phyloP scores from a whole-genome alignment of 2,888 invertebrate species.

The Drosophila demipolita region DNA sequence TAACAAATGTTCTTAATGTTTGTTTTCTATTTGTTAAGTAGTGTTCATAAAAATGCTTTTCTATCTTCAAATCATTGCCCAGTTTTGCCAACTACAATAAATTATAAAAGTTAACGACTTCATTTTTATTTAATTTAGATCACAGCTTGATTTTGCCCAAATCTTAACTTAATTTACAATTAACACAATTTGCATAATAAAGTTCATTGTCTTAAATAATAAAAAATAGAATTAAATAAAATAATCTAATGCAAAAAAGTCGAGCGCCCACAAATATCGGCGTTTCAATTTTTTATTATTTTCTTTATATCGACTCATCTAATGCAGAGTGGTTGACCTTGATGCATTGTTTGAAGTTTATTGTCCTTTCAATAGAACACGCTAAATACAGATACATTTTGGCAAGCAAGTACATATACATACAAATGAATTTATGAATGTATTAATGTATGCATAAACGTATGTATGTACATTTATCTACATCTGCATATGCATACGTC shows the following conservation, averaged over 20 bases:
- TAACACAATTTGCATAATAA: slow-evolving; percentile 44
- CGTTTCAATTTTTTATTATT: not conserved
- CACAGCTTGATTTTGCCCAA: slow-evolving; percentile 1
- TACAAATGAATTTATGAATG: slow-evolving; percentile 14
- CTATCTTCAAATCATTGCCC: not conserved
- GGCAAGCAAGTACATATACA: slow-evolving; percentile 55
- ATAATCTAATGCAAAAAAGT: slow-evolving; percentile 16
- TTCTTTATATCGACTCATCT: slow-evolving; percentile 49
- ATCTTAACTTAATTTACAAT: slow-evolving; percentile 2
- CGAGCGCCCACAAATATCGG: slow-evolving; percentile 32
- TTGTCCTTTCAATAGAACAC: slow-evolving; percentile 81
- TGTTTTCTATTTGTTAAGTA: not conserved
- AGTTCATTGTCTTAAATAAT: slow-evolving; percentile 29
- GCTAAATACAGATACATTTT: slow-evolving; percentile 70
- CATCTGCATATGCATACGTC: slow-evolving; percentile 11
- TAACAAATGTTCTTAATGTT: not conserved
- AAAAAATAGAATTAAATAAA: slow-evolving; percentile 49
- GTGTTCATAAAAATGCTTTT: not conserved
- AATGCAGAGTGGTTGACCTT: slow-evolving; percentile 77
- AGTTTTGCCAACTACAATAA: not conserved
- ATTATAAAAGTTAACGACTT: not conserved
- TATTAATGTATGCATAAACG: not conserved
- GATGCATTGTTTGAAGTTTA: slow-evolving; percentile 75
- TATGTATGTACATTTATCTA: slow-evolving; percentile 4
- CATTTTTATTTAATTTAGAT: not conserved